A percentile compares a stretch with the other conserved stretches of the same genome.
Conservation (phyloP, 2,113 vertebrate genomes). For the Nettapus auritus region DNA sequence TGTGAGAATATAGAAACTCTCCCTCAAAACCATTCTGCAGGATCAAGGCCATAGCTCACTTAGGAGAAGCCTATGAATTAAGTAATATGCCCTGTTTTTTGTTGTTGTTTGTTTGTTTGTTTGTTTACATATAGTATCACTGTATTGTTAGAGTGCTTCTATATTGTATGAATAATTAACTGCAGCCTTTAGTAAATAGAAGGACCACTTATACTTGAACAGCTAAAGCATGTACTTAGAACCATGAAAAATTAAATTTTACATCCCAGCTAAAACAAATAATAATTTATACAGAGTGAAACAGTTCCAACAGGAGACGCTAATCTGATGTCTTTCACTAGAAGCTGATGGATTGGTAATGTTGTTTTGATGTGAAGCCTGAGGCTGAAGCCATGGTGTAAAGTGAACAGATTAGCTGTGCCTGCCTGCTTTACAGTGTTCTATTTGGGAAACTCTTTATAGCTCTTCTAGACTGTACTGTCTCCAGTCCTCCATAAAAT, state of each 20-base stretch:
- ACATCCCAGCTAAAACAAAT: background rate
- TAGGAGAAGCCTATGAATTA: background rate
- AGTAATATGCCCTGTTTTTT: background rate
- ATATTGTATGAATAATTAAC: background rate
- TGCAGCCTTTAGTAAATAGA: background rate
- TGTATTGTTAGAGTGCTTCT: background rate
- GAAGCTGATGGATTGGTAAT: background rate
- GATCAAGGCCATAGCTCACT: background rate
- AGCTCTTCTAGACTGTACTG: background rate
- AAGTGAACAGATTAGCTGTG: background rate
- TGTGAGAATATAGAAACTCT: background rate
- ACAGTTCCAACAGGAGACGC: fast-evolving
- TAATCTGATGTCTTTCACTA: background rate
- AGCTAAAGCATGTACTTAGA: background rate
- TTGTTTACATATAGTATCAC: background rate
- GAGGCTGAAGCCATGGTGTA: background rate
- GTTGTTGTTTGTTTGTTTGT: background rate
- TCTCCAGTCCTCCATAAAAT: background rate
- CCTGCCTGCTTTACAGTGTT: background rate
- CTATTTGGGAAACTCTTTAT: background rate
- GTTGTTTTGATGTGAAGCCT: background rate
- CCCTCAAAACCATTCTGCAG: background rate
- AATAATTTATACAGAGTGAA: background rate
- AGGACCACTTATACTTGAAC: background rate
- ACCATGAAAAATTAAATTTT: background rate